Evolutionary conservation across 2,797 vertebrate species (phyloP).

Genomic region (Arrhamphus sclerolepis): DNA sequence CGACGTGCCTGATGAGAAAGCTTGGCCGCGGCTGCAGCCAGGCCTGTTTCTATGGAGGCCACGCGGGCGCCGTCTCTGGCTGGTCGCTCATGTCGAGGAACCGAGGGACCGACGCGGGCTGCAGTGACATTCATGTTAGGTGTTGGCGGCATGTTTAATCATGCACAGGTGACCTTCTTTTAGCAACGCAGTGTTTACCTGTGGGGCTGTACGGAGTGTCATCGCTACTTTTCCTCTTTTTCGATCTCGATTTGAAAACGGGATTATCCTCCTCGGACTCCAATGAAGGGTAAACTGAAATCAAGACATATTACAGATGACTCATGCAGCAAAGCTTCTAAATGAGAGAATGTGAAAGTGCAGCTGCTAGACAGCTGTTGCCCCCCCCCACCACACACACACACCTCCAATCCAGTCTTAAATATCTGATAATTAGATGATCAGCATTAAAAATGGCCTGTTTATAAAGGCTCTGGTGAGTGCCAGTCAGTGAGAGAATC

Average conservation of each 20-base stretch:
- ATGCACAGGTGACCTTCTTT: too few relatives aligned
- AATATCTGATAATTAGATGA: constrained; percentile 76
- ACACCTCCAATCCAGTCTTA: constrained; percentile 55
- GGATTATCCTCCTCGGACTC: constrained; percentile 99
- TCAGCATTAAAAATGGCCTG: constrained; percentile 69
- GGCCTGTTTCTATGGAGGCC: constrained; percentile 95
- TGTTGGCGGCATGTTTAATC: background rate
- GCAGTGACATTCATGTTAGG: constrained; percentile 3
- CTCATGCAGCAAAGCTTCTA: background rate
- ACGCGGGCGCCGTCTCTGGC: constrained; percentile 95
- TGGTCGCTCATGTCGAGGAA: constrained; percentile 93
- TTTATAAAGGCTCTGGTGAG: constrained; percentile 71
- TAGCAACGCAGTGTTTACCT: constrained; percentile 75
- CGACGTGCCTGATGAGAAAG: constrained; percentile 96
- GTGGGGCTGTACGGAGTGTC: constrained; percentile 98
- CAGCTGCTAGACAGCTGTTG: constrained; percentile 78
- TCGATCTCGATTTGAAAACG: constrained; percentile 97
- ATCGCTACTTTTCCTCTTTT: constrained; percentile 97
- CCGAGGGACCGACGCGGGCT: constrained; percentile 95
- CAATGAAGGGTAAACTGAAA: constrained; percentile 92
- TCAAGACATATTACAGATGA: constrained; percentile 1
- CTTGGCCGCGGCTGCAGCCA: constrained; percentile 94
- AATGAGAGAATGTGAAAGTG: constrained; percentile 9
- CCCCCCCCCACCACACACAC: constrained; percentile 18
- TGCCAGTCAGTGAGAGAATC: constrained; percentile 51